Percentiles rank a stretch among this genome's conserved stretches.
phyloP scores from a whole-genome alignment of 1,140 invertebrate species.

The Ips nitidus region DNA sequence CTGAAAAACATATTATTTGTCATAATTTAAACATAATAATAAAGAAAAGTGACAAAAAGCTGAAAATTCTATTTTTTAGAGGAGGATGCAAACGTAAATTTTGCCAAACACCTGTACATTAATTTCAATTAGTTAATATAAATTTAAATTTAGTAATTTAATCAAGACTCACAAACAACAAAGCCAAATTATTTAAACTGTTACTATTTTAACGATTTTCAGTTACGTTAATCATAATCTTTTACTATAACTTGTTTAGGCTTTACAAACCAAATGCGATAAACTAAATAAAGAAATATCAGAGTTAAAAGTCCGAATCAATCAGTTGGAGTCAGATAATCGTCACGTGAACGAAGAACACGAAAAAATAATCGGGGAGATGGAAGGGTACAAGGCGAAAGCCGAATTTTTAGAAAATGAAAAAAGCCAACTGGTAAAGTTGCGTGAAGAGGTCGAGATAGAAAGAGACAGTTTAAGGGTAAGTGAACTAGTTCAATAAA shows the following conservation, averaged over 20 bases:
- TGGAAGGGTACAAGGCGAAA: constrained; percentile 44
- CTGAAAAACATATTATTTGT: too few species aligned
- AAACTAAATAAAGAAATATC: constrained; percentile 35
- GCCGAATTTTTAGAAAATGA: constrained; percentile 34
- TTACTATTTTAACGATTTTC: not conserved
- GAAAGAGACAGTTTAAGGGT: constrained; percentile 25
- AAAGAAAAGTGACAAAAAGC: too few species aligned
- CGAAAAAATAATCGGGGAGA: constrained; percentile 38
- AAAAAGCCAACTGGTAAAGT: constrained; percentile 20
- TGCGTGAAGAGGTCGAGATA: constrained; percentile 21
- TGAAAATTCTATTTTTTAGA: too few species aligned
- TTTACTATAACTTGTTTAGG: constrained; percentile 2
- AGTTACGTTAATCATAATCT: not conserved
- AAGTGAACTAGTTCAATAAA: constrained; percentile 8
- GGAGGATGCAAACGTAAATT: too few species aligned
- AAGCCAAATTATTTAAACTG: too few species aligned
- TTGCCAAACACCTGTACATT: too few species aligned
- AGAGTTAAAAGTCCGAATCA: constrained; percentile 35
- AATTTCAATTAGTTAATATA: too few species aligned
- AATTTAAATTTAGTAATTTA: too few species aligned
- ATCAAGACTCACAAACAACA: too few species aligned
- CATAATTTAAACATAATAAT: too few species aligned
- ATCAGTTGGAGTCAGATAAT: constrained; percentile 44
- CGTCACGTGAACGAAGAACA: constrained; percentile 46
- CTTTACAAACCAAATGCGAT: constrained; percentile 29